Evolutionary conservation across 2,797 vertebrate genomes (phyloP).

Genomic region (Basileuterus tristriatus): DNA sequence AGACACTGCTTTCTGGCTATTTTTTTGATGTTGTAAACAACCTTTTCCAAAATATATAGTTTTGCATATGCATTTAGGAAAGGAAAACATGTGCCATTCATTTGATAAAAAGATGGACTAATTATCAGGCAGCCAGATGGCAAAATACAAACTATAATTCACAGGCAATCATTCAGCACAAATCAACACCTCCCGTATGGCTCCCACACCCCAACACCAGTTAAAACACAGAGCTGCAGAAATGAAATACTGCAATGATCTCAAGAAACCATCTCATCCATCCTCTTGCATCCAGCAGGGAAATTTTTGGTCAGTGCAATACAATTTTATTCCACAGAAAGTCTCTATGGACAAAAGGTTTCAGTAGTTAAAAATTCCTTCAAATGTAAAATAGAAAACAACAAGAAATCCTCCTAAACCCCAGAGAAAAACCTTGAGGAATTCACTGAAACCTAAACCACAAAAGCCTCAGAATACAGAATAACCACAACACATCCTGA

Average conservation of each 20-base stretch:
- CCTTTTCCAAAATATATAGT: not conserved
- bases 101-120: slow-evolving; percentile 40
- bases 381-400: not conserved
- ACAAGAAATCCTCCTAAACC: not conserved
- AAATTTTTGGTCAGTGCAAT: not conserved
- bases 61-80: not conserved
- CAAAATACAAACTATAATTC: slow-evolving; percentile 51
- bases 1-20: not conserved
- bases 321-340: not conserved
- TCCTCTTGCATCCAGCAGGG: not conserved
- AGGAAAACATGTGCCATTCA: slow-evolving; percentile 21
- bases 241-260: not conserved
- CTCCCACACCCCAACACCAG: slow-evolving; percentile 22
- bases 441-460: slow-evolving; percentile 32
- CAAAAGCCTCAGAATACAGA: slow-evolving; percentile 24
- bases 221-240: slow-evolving; percentile 1
- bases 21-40: not conserved
- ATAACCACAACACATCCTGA: slow-evolving; percentile 4
- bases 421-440: not conserved
- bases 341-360: not conserved
- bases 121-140: slow-evolving; percentile 61
- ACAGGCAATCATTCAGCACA: slow-evolving; percentile 43
- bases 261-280: not conserved
- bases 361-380: not conserved
- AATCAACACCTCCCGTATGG: slow-evolving; percentile 47